These are phyloP conservation scores for Emydoidea blandingii DNA, from an alignment of 2,797 vertebrate genomes.

Conservation along the genomic window DNA sequence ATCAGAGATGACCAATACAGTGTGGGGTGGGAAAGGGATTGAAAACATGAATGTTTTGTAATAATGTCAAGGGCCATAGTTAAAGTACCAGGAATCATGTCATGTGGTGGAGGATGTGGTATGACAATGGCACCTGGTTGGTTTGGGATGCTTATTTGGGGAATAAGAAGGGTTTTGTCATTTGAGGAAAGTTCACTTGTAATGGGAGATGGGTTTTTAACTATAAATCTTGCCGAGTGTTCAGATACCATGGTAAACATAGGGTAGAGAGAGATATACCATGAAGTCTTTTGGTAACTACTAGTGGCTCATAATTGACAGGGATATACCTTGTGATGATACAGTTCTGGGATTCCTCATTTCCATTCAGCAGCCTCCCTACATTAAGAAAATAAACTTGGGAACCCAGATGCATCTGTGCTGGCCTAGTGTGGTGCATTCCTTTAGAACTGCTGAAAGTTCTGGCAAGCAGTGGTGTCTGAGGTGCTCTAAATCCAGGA, in stretches of 20 bases:
- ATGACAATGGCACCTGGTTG: background rate
- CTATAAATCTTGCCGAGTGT: background rate
- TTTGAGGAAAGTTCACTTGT: background rate
- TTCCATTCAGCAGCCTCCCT: background rate
- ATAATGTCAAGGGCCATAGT: background rate
- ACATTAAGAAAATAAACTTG: background rate
- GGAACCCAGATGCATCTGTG: background rate
- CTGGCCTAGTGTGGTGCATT: background rate
- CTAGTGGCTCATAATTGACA: background rate
- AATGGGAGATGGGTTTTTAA: background rate
- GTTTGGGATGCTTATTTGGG: background rate
- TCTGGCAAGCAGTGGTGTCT: background rate
- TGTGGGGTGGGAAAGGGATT: too few species aligned
- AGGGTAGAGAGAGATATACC: background rate
- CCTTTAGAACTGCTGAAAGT: background rate
- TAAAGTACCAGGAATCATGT: background rate
- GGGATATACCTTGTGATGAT: background rate
- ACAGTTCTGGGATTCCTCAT: background rate
- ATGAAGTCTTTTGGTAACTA: background rate
- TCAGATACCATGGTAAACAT: background rate
- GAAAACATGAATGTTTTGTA: background rate
- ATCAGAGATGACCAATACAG: too few species aligned
- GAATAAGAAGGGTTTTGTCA: background rate
- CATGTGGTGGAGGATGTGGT: background rate
- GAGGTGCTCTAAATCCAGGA: background rate